phyloP scores from a whole-genome alignment of 2,888 invertebrate species.

The Ectemnius lituratus region DNA sequence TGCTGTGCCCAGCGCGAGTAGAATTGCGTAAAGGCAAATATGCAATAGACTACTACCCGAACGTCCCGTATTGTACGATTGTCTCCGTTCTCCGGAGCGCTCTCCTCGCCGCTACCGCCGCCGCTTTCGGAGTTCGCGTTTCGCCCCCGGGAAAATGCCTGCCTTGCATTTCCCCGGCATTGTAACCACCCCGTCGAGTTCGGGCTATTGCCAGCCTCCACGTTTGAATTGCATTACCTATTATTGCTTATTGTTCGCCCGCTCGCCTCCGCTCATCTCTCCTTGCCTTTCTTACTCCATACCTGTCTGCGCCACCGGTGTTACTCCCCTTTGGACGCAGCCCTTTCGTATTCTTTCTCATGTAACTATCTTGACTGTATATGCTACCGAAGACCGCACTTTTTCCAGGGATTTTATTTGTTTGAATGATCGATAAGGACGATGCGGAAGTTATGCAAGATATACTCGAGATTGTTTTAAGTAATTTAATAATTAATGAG shows the following conservation, averaged over 20 bases:
- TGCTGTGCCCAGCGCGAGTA: conserved; percentile 49
- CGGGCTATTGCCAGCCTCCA: conserved; percentile 72
- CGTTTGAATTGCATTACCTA: conserved; percentile 76
- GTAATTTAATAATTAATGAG: too few relatives aligned
- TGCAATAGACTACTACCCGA: conserved; percentile 69
- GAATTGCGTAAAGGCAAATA: conserved; percentile 74
- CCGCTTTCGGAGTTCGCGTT: conserved; percentile 47
- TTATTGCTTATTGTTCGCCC: conserved; percentile 75
- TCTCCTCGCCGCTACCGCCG: too few relatives aligned
- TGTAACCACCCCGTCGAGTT: conserved; percentile 67
- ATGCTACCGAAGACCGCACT: not conserved
- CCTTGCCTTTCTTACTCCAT: conserved; percentile 43
- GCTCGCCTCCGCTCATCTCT: conserved; percentile 55
- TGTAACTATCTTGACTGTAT: not conserved
- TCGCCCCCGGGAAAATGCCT: conserved; percentile 69
- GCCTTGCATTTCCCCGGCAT: conserved; percentile 73
- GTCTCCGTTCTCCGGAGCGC: conserved; percentile 52
- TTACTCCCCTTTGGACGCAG: not conserved
- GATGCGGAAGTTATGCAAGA: not conserved
- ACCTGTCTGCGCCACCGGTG: conserved; percentile 9
- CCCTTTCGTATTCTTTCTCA: not conserved
- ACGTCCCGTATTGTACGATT: conserved; percentile 68
- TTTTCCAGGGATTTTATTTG: not conserved
- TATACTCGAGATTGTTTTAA: too few relatives aligned
- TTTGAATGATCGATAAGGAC: not conserved